These are phyloP conservation scores for Timema podura DNA, from an alignment of 2,888 invertebrate species.

Conservation along the genomic window DNA sequence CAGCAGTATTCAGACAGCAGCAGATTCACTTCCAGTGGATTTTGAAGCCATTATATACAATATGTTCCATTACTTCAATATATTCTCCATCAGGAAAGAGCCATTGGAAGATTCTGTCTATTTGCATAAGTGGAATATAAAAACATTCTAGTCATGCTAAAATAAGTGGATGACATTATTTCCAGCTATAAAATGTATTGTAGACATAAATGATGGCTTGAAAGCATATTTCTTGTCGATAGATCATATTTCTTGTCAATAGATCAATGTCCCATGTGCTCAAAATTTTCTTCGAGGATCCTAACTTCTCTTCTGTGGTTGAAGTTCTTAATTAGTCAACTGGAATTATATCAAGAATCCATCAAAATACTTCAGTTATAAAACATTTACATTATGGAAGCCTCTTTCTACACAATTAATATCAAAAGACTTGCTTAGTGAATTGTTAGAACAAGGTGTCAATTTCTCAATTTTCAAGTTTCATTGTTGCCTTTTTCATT, in stretches of 20 bases:
- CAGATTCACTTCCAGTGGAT: slow-evolving; percentile 28
- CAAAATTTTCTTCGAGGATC: too few species aligned
- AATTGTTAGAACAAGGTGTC: too few species aligned
- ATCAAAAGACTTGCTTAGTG: too few species aligned
- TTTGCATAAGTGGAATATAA: slow-evolving; percentile 22
- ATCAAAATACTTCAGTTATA: too few species aligned
- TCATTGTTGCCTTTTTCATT: too few species aligned
- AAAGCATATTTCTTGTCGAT: slow-evolving; percentile 31
- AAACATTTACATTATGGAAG: too few species aligned
- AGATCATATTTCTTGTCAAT: slow-evolving; percentile 27
- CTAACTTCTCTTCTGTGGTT: too few species aligned
- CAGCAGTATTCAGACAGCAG: slow-evolving; percentile 3
- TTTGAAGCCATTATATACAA: slow-evolving; percentile 33
- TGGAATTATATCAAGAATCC: too few species aligned
- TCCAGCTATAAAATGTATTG: slow-evolving; percentile 32
- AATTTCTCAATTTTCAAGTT: too few species aligned
- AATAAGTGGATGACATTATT: slow-evolving; percentile 32
- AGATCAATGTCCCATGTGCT: too few species aligned
- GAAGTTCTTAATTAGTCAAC: too few species aligned
- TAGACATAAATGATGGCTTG: slow-evolving; percentile 30
- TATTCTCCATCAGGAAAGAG: slow-evolving; percentile 12
- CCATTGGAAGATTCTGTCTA: slow-evolving; percentile 7
- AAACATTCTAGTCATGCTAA: slow-evolving; percentile 29
- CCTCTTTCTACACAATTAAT: too few species aligned
- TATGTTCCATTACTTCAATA: slow-evolving; percentile 33